Conservation (phyloP, 2,797 vertebrate genomes). For the Phoebastria nigripes region DNA sequence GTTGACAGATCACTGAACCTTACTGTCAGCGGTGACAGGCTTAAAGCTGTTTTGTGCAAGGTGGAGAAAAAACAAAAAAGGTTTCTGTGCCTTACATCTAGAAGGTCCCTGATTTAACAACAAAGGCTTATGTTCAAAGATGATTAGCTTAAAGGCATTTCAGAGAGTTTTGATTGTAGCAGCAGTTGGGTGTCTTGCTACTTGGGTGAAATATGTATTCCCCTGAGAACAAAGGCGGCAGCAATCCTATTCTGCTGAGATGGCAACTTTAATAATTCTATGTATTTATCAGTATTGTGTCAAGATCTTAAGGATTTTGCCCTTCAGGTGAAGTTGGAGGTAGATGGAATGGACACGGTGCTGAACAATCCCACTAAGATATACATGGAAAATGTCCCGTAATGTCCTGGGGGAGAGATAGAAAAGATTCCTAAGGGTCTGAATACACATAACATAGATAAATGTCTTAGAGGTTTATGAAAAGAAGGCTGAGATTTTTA, state of each 20-base stretch:
- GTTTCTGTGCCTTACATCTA: conserved; percentile 69
- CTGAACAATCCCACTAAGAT: conserved; percentile 70
- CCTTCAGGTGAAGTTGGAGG: conserved; percentile 74
- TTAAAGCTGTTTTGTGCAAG: conserved; percentile 81
- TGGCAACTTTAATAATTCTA: conserved; percentile 81
- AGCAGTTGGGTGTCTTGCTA: conserved; percentile 74
- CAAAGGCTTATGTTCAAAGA: conserved; percentile 79
- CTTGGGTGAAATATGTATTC: conserved; percentile 78
- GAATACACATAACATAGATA: conserved; percentile 65
- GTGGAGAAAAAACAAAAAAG: conserved; percentile 71
- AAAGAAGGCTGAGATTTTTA: conserved; percentile 21
- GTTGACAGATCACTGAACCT: conserved; percentile 93
- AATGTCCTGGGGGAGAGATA: conserved; percentile 57
- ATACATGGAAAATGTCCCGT: conserved; percentile 68
- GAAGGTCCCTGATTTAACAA: conserved; percentile 75
- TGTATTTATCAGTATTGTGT: conserved; percentile 79
- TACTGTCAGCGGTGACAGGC: conserved; percentile 85
- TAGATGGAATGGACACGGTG: conserved; percentile 65
- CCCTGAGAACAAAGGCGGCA: conserved; percentile 75
- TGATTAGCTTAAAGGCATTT: conserved; percentile 80
- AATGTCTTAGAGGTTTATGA: conserved; percentile 56
- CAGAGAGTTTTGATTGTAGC: conserved; percentile 74
- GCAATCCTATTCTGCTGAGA: conserved; percentile 74
- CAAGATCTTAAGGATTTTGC: conserved; percentile 77
- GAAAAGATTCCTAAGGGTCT: conserved; percentile 61